Percentiles rank a stretch among this genome's conserved stretches.
Conservation (phyloP, 2,888 invertebrate species). For the Troglohyphantes excavatus region DNA sequence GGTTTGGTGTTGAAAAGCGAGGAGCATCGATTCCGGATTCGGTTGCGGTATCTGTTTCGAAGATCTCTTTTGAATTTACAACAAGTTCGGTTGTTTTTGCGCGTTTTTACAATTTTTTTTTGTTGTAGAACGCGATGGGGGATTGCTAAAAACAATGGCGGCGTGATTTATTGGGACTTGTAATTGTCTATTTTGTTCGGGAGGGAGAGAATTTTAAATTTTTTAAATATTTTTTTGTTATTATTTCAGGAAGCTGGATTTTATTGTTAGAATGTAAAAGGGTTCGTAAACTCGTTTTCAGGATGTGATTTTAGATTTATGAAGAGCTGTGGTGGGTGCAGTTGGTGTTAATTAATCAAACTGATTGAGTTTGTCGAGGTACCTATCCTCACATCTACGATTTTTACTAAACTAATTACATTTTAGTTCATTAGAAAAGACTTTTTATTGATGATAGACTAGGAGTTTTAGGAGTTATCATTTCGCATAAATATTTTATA, state of each 20-base stretch:
- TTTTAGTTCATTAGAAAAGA: too few species aligned
- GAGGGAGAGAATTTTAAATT: slow-evolving; percentile 7
- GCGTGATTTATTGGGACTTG: slow-evolving; percentile 50
- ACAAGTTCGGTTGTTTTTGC: slow-evolving; percentile 41
- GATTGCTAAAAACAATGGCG: slow-evolving; percentile 29
- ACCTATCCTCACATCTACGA: neutral
- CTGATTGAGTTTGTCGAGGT: neutral
- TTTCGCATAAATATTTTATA: too few species aligned
- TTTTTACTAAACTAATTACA: neutral
- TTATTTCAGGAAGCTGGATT: neutral
- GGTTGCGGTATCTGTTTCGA: slow-evolving; percentile 23
- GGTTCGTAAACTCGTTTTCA: neutral
- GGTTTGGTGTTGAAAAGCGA: slow-evolving; percentile 37
- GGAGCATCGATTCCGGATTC: slow-evolving; percentile 61
- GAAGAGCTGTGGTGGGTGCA: neutral
- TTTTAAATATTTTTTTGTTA: slow-evolving; percentile 23
- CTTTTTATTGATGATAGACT: too few species aligned
- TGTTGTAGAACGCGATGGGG: neutral
- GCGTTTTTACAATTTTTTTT: slow-evolving; percentile 27
- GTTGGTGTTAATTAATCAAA: slow-evolving; percentile 12
- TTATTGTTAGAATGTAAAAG: neutral
- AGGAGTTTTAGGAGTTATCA: too few species aligned
- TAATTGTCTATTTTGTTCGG: slow-evolving; percentile 40
- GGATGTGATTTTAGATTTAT: slow-evolving; percentile 5
- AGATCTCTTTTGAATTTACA: slow-evolving; percentile 59